Percentiles rank a stretch among this genome's conserved stretches.
Conservation (phyloP, 2,888 invertebrate genomes). For the Oligia fasciuncula region DNA sequence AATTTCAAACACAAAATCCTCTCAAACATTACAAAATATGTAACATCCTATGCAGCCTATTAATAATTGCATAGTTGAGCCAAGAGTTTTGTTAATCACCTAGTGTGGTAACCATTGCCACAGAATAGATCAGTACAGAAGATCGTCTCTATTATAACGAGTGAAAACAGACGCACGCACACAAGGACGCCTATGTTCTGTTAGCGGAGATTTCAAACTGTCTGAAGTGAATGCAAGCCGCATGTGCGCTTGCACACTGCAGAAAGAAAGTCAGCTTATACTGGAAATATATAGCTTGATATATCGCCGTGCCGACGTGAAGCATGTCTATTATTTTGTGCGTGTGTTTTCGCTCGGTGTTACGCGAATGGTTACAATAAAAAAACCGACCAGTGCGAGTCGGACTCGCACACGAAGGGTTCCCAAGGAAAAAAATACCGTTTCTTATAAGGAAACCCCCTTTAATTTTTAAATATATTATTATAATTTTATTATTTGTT, state of each 20-base stretch:
- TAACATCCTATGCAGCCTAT: constrained; percentile 45
- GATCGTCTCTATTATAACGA: not conserved
- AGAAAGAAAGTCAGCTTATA: not conserved
- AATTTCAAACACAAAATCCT: constrained; percentile 31
- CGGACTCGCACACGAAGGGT: not conserved
- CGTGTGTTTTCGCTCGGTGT: not conserved
- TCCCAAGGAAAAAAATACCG: not conserved
- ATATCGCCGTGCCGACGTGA: not conserved
- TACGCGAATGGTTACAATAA: not conserved
- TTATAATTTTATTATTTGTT: too few relatives aligned
- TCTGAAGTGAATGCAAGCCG: not conserved
- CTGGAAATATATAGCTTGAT: not conserved
- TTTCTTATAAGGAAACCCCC: not conserved
- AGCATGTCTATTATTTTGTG: not conserved
- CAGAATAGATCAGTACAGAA: constrained; percentile 2
- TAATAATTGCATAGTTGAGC: constrained; percentile 53
- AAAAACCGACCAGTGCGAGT: not conserved
- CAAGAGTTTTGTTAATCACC: constrained; percentile 51
- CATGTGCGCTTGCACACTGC: not conserved
- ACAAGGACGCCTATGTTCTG: not conserved
- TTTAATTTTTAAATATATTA: too few relatives aligned
- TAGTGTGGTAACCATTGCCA: constrained; percentile 29
- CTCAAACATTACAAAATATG: constrained; percentile 52
- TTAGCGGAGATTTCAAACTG: not conserved
- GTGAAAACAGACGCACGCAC: not conserved